Percentiles rank a stretch among this genome's conserved stretches.
Conservation (phyloP, 2,113 vertebrate species). For the Xerus inauris region DNA sequence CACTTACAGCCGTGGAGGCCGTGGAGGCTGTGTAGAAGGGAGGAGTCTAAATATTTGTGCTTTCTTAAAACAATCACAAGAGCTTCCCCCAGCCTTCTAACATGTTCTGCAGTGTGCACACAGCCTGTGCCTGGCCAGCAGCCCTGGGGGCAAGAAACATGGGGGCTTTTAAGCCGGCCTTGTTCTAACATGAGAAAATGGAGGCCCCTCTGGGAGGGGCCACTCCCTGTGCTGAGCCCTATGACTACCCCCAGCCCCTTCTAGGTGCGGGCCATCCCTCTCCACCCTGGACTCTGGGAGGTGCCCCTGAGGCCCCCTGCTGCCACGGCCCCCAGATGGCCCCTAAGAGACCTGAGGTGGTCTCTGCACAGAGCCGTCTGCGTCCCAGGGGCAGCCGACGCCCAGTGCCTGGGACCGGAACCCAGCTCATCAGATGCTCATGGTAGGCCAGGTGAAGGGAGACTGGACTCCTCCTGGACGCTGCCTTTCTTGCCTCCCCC, state of each 20-base stretch:
- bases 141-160: background rate
- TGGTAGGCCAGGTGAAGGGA: accelerated
- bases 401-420: background rate
- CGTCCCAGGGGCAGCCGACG: background rate
- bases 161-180: background rate
- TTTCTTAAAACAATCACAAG: background rate
- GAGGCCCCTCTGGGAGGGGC: background rate
- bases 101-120: background rate
- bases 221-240: background rate
- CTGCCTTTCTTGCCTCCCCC: background rate
- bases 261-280: background rate
- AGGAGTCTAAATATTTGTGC: background rate
- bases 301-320: background rate
- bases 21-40: background rate
- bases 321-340: background rate
- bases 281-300: background rate
- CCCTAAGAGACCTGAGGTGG: background rate
- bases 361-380: background rate
- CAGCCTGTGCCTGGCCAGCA: background rate
- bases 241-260: background rate
- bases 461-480: background rate
- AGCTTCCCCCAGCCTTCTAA: background rate
- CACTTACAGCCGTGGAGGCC: too few species aligned
- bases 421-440: too few species aligned
- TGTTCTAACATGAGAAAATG: background rate